Percentiles rank a stretch among this genome's conserved stretches.
These are phyloP conservation scores for Drosophila nr. fundita DNA, from an alignment of 2,888 invertebrate genomes.

Conservation along the genomic window DNA sequence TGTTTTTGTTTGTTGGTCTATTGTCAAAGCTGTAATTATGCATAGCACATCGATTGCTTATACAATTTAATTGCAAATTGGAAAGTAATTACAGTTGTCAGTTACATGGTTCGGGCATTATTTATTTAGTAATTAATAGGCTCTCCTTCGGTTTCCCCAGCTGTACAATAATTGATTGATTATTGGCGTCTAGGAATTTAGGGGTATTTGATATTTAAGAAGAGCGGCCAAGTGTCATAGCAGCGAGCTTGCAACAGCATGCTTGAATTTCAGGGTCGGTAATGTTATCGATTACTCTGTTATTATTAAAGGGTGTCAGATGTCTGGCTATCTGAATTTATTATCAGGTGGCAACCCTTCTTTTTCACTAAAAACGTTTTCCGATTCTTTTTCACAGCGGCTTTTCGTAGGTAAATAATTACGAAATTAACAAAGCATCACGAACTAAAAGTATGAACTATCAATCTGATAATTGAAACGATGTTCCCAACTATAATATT, in stretches of 20 bases:
- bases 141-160: constrained; percentile 13
- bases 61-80: constrained; percentile 76
- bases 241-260: constrained; percentile 16
- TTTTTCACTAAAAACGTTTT: constrained; percentile 56
- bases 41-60: constrained; percentile 69
- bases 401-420: constrained; percentile 52
- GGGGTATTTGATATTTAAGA: constrained; percentile 17
- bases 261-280: neutral
- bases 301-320: neutral
- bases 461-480: neutral
- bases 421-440: constrained; percentile 43
- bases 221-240: constrained; percentile 9
- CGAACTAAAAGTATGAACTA: constrained; percentile 14
- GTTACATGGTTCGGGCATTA: constrained; percentile 41
- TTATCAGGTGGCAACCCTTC: constrained; percentile 34
- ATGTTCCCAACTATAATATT: constrained; percentile 9
- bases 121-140: constrained; percentile 63
- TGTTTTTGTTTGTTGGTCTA: constrained; percentile 22
- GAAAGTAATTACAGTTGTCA: constrained; percentile 77
- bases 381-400: constrained; percentile 36
- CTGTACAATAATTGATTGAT: constrained; percentile 9
- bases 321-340: constrained; percentile 2
- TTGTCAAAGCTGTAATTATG: constrained; percentile 69
- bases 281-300: constrained; percentile 20
- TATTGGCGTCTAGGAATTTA: neutral